Evolutionary conservation across 2,888 invertebrate species (phyloP), one percentile per base, ranked within the genome.

Genomic region (Balanococcus diminutus): DNA sequence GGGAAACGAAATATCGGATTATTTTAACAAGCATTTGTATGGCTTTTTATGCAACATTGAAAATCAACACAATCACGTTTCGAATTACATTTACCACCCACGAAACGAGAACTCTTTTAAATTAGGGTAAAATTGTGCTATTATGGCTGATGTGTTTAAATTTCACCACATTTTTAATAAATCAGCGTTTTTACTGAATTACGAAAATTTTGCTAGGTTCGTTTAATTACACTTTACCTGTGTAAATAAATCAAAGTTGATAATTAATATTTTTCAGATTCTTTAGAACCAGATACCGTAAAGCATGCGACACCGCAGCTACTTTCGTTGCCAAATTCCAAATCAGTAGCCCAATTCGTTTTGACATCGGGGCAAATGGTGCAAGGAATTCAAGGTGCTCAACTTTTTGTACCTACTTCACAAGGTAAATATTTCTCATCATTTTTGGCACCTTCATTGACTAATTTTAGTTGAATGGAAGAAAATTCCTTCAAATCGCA

Each of bases 321-420:
- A 42, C 81, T 87, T 72, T 87, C 92, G 91, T 84, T 92, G 92
- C 89, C 92, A 25, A 85, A 85, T 85, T 85, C 94, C 86, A 93
- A 94, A 87, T 93, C 94, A 86, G 96, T 97, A 94, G 97, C 97
- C 87, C 97, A 97, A 91, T 94, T 97, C 89, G 96, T 97, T 89
- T 92, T 97, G 88, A 96, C 96, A 87, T 96, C 96, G 87, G 96
- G 97, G 86, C 96, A 97, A 91, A 93, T 97, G 89, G 95, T 96
- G 87, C 96, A 96, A 90, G 96, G 96, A 88, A 96, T 97, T 88
- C 97, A 97, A 91, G 96, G 96, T 16, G 96, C 97, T 81, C 98
- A 98, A 90, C 93, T 98, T 86, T 93, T 98, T 89, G 98, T 98
- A 91, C 98, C 98, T 84, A 98, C 98, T 86, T 96, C 97, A 87